Percentiles rank a stretch among this genome's conserved stretches.
Evolutionary conservation across 1,140 invertebrate species (phyloP).

Genomic region (Wasmannia auropunctata): DNA sequence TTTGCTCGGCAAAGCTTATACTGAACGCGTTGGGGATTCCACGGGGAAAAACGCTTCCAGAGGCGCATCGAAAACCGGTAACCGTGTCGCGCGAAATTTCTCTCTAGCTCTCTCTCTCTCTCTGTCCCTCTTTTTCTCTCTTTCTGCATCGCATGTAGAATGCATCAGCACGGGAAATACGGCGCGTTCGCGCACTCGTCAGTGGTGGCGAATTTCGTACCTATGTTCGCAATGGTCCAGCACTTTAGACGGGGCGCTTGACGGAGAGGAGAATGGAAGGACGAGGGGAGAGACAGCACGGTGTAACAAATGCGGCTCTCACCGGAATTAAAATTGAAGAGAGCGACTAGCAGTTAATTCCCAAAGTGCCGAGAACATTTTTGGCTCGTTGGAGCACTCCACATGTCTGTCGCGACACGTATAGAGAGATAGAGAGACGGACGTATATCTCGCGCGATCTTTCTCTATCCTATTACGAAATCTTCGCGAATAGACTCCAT

Average conservation of each 20-base stretch:
- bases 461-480: not conserved
- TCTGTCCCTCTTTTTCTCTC: not conserved
- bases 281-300: not conserved
- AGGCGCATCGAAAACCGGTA: not conserved
- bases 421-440: not conserved
- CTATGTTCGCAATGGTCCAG: not conserved
- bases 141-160: not conserved
- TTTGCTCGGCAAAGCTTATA: not conserved
- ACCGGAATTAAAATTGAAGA: conserved; percentile 47
- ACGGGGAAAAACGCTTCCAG: not conserved
- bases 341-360: conserved; percentile 19
- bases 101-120: not conserved
- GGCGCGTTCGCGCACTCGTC: not conserved
- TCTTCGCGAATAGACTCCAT: not conserved
- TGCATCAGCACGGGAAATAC: conserved; percentile 5
- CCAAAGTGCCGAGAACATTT: conserved; percentile 11
- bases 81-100: not conserved
- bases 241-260: not conserved
- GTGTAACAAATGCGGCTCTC: conserved; percentile 24
- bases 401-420: not conserved
- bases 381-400: not conserved
- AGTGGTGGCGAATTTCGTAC: conserved; percentile 19
- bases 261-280: not conserved
- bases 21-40: not conserved
- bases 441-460: not conserved